Evolutionary conservation across 2,113 vertebrate species (phyloP), one percentile per base, ranked within the genome.

Genomic region (Triplophysa siluroides): DNA sequence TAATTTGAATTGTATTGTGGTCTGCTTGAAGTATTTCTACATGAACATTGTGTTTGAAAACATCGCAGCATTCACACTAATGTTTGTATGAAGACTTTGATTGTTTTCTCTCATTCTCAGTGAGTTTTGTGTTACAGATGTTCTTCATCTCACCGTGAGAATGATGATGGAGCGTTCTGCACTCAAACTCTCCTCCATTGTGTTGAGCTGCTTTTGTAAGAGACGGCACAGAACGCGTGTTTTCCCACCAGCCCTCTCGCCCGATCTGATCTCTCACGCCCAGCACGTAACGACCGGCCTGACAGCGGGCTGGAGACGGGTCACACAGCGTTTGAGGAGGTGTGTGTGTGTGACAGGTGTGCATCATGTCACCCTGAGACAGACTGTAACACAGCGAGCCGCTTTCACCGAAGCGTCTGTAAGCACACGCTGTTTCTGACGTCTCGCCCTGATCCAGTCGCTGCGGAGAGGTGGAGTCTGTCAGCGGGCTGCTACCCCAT

Each of bases 401-500:
- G 50, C 94, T 90, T n/a, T 98, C 96, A 0, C 93, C 82, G 83
- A 96, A 91, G 84, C 95, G 95, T 14, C 94, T 89, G 90, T 96
- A 98, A 85, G 94, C 93, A 45, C 95, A 98, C 38, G 96, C 94
- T 4, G 92, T 79, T 0, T 97, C 95, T 0, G 93, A 89, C 62
- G 94, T 92, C 60, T 97, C 96, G 0, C 62, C 6, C 0, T 93
- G 90, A 67, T 98, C 97, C 92, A 96, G 83, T 1, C 97, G 93
- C 91, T 96, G 96, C 2, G 97, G 97, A 70, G 96, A 98, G 78
- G 95, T 92, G 0, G 94, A 90, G 66, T 98, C 96, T 0, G 96
- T 97, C 83, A 96, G 89, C 0, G 96, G 96, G 68, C 96, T 98
- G 68, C 95, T 95, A 0, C 95, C 96, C 97, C 97, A 98, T 12